Percentiles rank a stretch among this genome's conserved stretches.
Evolutionary conservation across 2,797 vertebrate genomes (phyloP).

Genomic region (Cossypha caffra): DNA sequence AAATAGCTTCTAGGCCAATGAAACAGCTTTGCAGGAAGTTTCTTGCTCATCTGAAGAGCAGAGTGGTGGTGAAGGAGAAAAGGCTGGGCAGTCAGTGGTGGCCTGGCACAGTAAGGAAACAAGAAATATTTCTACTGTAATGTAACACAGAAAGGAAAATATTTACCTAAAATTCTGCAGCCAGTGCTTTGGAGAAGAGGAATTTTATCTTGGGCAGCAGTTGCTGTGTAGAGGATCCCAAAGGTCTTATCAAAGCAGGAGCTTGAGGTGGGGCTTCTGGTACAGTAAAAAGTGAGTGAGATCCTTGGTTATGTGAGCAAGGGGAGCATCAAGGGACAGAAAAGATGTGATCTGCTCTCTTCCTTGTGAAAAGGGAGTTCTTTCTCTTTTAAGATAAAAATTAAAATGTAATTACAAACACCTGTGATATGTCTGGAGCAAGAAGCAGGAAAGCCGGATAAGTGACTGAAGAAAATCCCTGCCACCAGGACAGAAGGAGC

Average conservation of each 20-base stretch:
- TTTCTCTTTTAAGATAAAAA: background rate
- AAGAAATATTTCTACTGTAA: background rate
- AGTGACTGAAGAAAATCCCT: background rate
- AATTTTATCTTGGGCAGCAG: background rate
- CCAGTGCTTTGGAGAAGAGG: background rate
- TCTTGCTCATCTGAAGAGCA: conserved; percentile 1
- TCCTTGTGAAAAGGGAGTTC: background rate
- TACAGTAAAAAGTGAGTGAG: background rate
- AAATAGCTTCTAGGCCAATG: conserved; percentile 4
- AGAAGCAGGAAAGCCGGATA: background rate
- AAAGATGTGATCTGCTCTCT: background rate
- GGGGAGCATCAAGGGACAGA: background rate
- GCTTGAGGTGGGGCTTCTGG: background rate
- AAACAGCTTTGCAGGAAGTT: conserved; percentile 1
- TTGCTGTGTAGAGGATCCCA: background rate
- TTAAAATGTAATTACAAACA: background rate
- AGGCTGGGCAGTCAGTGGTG: background rate
- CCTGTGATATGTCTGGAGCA: background rate
- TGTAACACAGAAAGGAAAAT: background rate
- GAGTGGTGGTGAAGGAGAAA: background rate
- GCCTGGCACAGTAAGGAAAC: background rate
- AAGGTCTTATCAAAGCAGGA: background rate
- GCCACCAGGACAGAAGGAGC: background rate
- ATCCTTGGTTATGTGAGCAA: background rate
- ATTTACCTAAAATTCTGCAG: background rate